These are phyloP conservation scores for Agrilus cyanescens DNA, from an alignment of 2,888 invertebrate genomes.

Conservation along the genomic window DNA sequence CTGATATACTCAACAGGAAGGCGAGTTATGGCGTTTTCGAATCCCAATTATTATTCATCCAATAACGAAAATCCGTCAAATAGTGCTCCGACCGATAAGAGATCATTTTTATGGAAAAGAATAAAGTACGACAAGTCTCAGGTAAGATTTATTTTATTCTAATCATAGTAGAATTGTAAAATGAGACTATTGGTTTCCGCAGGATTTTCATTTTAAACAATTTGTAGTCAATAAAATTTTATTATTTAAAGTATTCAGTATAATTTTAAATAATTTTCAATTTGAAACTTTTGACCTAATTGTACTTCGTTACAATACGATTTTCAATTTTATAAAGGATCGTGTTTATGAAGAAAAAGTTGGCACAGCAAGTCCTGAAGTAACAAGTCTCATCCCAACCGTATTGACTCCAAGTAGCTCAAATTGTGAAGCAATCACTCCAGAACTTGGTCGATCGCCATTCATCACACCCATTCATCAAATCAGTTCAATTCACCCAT, in stretches of 20 bases:
- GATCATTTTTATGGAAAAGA: slow-evolving; percentile 56
- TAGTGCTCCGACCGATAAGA: slow-evolving; percentile 34
- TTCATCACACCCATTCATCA: slow-evolving; percentile 44
- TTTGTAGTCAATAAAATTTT: no score
- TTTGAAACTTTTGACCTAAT: no score
- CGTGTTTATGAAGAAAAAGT: slow-evolving; percentile 43
- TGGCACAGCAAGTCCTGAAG: slow-evolving; percentile 50
- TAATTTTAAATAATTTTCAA: no score
- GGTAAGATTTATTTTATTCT: slow-evolving; percentile 34
- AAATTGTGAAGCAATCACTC: slow-evolving; percentile 40
- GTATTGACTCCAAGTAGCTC: slow-evolving; percentile 45
- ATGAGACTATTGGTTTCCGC: no score
- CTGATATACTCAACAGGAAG: slow-evolving; percentile 46
- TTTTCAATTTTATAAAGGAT: slow-evolving; percentile 36
- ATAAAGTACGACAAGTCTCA: slow-evolving; percentile 70
- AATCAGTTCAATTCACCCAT: slow-evolving; percentile 46
- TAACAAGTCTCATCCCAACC: slow-evolving; percentile 55
- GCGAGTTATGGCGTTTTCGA: slow-evolving; percentile 74
- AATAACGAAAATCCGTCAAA: slow-evolving; percentile 25
- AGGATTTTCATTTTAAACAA: no score
- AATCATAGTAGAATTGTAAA: no score
- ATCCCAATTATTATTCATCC: slow-evolving; percentile 66
- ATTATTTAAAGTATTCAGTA: no score
- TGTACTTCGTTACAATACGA: no score
- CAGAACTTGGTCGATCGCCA: slow-evolving; percentile 41